Base-by-base conservation (phyloP, 1,140 invertebrate species). In the Drosophila ohnishii region DNA sequence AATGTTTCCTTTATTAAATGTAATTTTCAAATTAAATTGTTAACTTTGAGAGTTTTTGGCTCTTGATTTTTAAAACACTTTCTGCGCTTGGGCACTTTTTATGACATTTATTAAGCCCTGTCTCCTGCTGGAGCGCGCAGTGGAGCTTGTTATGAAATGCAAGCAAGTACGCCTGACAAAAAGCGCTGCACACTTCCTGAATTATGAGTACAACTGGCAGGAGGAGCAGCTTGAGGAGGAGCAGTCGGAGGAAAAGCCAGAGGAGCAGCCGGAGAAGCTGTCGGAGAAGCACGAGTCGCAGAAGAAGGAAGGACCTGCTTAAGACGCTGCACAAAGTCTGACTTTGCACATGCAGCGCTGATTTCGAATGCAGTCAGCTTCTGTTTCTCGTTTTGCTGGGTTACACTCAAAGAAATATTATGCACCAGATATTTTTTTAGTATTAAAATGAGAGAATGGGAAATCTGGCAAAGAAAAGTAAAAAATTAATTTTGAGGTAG, bases 41-140 rank as follows among this genome's bases (percentile, higher is more conserved):
- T 71, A 70, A 56, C 30, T 19, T 35, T 37, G 14, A 16, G n/a
- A 51, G 40, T 72, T 39, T 35, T 35, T 53, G 35, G 28, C 16
- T 58, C 28, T 56, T 66, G 40, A 61, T 65, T 78, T 73, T 44
- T 37, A 32, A 74, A 39, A 56, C 56, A 70, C 34, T 60, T 75
- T 44, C 51, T 40, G 44, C 14, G 40, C 37, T 30, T 34, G 47
- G 50, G 59, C 59, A 47, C 65, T 62, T 75, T 58, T 55, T 59
- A 58, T 79, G 75, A 86, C 83, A 83, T 86, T 86, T 82, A 86
- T 86, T 75, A 87, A 87, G 82, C 83, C 7, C 32, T 72, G 70
- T 59, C 55, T 51, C 73, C 22, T 63, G 25, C 34, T 35, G 47
- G 28, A 16, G 47, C 37, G 50, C 34, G 16, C 45, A 42, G 48